Evolutionary conservation across 2,113 vertebrate genomes (phyloP), one percentile per base, ranked within the genome.

Genomic region (Dipodomys ordii): DNA sequence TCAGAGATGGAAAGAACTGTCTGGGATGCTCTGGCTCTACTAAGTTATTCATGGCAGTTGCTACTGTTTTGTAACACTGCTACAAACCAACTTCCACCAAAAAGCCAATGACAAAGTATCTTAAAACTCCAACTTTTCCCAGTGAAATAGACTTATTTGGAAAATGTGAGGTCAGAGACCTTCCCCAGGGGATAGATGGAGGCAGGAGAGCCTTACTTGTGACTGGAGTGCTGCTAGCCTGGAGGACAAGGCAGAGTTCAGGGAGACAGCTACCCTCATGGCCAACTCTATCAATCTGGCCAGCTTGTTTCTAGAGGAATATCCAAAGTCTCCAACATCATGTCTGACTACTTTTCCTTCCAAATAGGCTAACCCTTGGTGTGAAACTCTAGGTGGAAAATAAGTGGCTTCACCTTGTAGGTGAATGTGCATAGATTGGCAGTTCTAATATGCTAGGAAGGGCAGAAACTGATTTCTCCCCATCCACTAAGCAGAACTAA

Each of bases 1-100:
- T 94, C 77, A 44, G 65, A 92, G 81, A 32, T 25, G 69, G 46
- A 89, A 94, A 94, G 87, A 91, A 71, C 13, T 62, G n/a, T 46
- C 15, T 2, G 3, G 39, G 16, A 6, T 19, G 3, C 15, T 16
- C 32, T 15, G 73, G 46, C 69, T n/a, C 79, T 12, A 6, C 69
- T 3, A 6, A 35, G 35, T 57, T 62, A 67, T 27, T 86, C 28
- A 67, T 0, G 3, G 25, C n/a, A 71, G 32, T 35, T 77, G 25
- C 62, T 81, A 9, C 20, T 60, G 22, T 71, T 88, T 44, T 15
- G 4, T 39, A 84, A 65, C 69, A 73, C 39, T 20, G 10, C 19
- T 7, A 12, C 46, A 60, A 74, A 35, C n/a, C 4, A 32, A 68
- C 6, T 35, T 28, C 69, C 6, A 71, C 53, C 6, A 20, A n/a